phyloP scores from a whole-genome alignment of 2,888 invertebrate species.

The Melikaiella ostensackeni region DNA sequence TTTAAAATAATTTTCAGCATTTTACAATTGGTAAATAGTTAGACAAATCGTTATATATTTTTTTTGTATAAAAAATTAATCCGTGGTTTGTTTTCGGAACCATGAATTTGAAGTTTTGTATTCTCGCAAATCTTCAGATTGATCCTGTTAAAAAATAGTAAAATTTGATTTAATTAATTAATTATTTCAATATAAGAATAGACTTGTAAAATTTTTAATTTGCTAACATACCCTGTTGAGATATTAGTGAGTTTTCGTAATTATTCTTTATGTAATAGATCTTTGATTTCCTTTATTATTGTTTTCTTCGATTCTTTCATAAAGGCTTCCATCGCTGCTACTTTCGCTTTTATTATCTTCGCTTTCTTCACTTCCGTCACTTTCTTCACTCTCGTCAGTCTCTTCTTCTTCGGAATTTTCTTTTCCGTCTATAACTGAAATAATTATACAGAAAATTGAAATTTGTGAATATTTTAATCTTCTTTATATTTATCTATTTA shows the following conservation, averaged over 20 bases:
- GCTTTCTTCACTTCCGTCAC: conserved; percentile 23
- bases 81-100: background rate
- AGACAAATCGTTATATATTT: background rate
- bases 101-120: background rate
- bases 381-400: conserved; percentile 29
- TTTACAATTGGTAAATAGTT: background rate
- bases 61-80: background rate
- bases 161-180: background rate
- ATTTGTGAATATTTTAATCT: background rate
- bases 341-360: conserved; percentile 30
- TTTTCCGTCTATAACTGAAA: conserved; percentile 28
- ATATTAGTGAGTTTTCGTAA: background rate
- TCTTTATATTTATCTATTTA: no score
- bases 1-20: background rate
- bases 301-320: conserved; percentile 7
- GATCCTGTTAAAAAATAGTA: background rate
- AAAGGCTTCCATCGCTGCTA: conserved; percentile 28
- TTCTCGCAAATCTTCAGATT: background rate
- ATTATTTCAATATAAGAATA: background rate
- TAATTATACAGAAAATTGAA: background rate
- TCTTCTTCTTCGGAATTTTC: conserved; percentile 33
- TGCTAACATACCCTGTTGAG: background rate
- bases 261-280: conserved; percentile 10
- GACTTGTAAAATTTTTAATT: background rate
- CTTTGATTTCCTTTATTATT: background rate